phyloP scores from a whole-genome alignment of 2,888 invertebrate species.

The Heliconius cydno region DNA sequence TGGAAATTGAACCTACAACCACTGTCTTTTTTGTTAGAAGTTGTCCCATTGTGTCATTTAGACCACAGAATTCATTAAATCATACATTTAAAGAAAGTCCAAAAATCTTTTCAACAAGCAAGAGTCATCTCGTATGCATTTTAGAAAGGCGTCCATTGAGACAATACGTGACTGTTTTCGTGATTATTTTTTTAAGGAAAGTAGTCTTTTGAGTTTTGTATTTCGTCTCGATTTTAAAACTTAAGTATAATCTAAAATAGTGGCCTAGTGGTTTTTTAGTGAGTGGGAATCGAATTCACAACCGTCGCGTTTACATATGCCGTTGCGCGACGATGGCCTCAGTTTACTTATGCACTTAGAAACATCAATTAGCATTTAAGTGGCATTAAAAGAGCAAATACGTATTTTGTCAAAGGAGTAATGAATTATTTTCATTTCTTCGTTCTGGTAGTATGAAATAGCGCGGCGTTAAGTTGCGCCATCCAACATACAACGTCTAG shows the following conservation, averaged over 20 bases:
- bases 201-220: neutral
- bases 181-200: slow-evolving; percentile 5
- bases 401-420: no score
- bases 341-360: neutral
- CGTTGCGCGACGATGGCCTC: no score
- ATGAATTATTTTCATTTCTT: no score
- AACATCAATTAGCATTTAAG: neutral
- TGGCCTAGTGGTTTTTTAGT: neutral
- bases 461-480: no score
- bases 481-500: no score
- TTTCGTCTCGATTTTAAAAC: neutral
- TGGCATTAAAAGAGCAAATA: neutral
- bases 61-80: neutral
- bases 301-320: no score
- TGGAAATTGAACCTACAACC: neutral
- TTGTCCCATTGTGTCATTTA: neutral
- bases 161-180: slow-evolving; percentile 10
- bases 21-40: neutral
- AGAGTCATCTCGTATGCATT: slow-evolving; percentile 3
- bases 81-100: neutral
- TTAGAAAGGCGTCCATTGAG: slow-evolving; percentile 16
- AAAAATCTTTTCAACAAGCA: slow-evolving; percentile 7
- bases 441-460: no score
- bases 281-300: no score
- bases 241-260: neutral